Evolutionary conservation across 2,113 vertebrate species (phyloP), one percentile per base, ranked within the genome.

Genomic region (Budorcas taxicolor): DNA sequence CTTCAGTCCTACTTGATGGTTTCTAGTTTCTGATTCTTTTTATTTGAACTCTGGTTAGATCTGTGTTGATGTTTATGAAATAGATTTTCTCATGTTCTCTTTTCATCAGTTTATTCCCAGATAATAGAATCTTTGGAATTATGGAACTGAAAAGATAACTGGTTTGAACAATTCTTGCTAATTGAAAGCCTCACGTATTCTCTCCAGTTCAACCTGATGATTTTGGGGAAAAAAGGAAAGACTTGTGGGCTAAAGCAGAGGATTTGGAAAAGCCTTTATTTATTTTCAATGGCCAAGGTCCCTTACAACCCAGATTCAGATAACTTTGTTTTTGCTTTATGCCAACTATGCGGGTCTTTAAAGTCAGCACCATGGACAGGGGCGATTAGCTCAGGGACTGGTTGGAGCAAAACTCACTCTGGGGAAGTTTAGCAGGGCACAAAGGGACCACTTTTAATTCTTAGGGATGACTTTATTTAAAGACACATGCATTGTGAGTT

Each of bases 311-410:
- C 45, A 80, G 36, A 74, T 93, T 78, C 86, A 50, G 10, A 88
- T 71, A 71, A 45, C 10, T 92, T 45, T 58, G 1, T n/a, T 40
- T 74, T 53, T 81, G 23, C 36, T 90, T 90, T 47, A 21, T 57
- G 62, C 15, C 57, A 60, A 23, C 6, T 29, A 47, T 5, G 6
- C 13, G 0, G 19, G 1, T 36, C 23, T 89, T 96, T 17, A 3
- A 36, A n/a, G 95, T 97, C 96, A 98, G 97, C 82, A 98, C 98
- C 97, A 96, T 0, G 96, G 97, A 98, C 94, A 98, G 97, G 33
- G 7, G 11, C 36, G 1, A 1, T 11, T 5, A 19, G 8, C 10
- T 9, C 1, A 1, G 12, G 7, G 2, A 23, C 40, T 2, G 3
- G 1, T 23, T 43, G 23, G 15, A 4, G 36, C 17, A 36, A 90